A percentile compares a stretch with the other conserved stretches of the same genome.
Conservation (phyloP, 2,888 invertebrate species). For the Deilephila elpenor region DNA sequence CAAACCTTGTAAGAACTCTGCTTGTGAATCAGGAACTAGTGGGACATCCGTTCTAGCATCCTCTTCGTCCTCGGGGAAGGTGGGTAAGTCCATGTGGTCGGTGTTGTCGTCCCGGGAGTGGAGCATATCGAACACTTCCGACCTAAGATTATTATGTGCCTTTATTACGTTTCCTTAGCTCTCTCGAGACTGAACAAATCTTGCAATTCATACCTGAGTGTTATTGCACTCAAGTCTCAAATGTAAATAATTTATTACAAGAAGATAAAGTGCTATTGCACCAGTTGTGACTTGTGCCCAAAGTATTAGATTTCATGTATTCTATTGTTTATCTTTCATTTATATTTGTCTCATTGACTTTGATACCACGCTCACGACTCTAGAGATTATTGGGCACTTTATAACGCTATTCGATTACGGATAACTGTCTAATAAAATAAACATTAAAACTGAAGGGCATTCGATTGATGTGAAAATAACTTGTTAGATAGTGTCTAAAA, state of each 20-base stretch:
- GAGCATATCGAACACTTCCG: slow-evolving; percentile 81
- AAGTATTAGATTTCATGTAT: background rate
- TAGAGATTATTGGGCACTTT: background rate
- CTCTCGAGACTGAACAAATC: too few relatives aligned
- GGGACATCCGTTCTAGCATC: slow-evolving; percentile 63
- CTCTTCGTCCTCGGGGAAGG: slow-evolving; percentile 73
- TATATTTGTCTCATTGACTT: background rate
- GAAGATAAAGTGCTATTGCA: background rate
- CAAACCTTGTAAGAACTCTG: slow-evolving; percentile 76
- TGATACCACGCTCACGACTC: slow-evolving; percentile 9
- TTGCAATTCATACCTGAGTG: too few relatives aligned
- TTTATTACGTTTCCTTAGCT: background rate
- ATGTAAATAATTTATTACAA: background rate
- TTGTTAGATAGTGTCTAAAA: slow-evolving; percentile 3
- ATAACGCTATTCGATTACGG: background rate
- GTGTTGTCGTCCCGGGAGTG: slow-evolving; percentile 75
- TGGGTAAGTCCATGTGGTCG: slow-evolving; percentile 69
- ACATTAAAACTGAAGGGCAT: slow-evolving; percentile 12
- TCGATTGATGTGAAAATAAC: slow-evolving; percentile 3
- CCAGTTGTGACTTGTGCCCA: background rate
- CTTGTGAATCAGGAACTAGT: slow-evolving; percentile 64
- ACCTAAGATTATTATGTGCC: slow-evolving; percentile 48
- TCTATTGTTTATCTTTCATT: background rate
- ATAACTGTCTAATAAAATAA: background rate
- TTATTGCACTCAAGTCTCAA: background rate